Base-by-base conservation (phyloP, 2,888 invertebrate species). In the Perizoma affinitatum region DNA sequence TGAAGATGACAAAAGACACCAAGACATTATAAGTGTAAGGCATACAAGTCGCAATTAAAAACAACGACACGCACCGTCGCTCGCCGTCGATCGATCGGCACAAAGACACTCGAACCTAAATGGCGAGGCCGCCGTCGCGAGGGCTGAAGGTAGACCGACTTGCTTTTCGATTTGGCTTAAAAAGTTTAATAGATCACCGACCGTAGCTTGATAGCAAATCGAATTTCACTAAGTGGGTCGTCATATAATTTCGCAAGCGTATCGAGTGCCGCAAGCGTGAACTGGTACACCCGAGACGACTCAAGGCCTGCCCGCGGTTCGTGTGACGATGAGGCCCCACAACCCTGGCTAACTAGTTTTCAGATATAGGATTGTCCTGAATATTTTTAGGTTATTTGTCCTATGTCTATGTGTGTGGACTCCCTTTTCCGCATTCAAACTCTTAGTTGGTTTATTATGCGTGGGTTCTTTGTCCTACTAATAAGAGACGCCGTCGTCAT, bases 211-310 rank as follows among this genome's bases (percentile, higher is more conserved):
- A 82, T 81, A 80, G 79, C 78, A 82, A 86, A 90, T 88, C 80
- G 88, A 90, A 90, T 87, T 87, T 86, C 79, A 73, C 83, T 82
- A 89, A 90, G 88, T 90, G 83, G 90, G 90, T 87, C 91, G 88
- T 90, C 87, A 88, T 86, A 88, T 83, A 86, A 90, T 92, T 90
- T 92, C 89, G 88, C 88, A 91, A 90, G 84, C 86, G 84, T 87
- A 90, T 88, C 84, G 88, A 89, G 85, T 88, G 88, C 87, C 82
- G 88, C 88, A 88, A 90, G 87, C 87, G 84, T 87, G 81, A 87
- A 89, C 88, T 89, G 85, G 88, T 88, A 86, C 85, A 85, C 82
- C 75, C 69, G 83, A 83, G 85, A 88, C 86, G 74, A 90, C 84
- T 89, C 91, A 90, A 90, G 91, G 89, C 84, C 83, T 75, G 75